Evolutionary conservation across 2,113 vertebrate genomes (phyloP).

Genomic region (Speoplatyrhinus poulsoni): DNA sequence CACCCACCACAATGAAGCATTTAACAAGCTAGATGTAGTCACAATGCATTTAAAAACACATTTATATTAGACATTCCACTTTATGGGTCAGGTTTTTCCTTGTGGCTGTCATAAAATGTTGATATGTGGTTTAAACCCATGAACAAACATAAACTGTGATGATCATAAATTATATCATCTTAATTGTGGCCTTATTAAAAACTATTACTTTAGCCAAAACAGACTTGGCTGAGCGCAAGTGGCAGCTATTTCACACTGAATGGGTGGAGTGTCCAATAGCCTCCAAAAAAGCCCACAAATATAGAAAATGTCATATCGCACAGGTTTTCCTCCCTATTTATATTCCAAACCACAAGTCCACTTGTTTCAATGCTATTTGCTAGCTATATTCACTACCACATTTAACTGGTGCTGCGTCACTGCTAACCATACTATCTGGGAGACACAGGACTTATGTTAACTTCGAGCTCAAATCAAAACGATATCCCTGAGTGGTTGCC

Average conservation of each 20-base stretch:
- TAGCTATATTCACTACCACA: constrained; percentile 44
- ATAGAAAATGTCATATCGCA: constrained; percentile 40
- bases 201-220: constrained; percentile 20
- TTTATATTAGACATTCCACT: neutral
- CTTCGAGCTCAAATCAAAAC: no score
- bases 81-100: neutral
- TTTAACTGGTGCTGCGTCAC: constrained; percentile 34
- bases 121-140: constrained; percentile 44
- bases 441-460: neutral
- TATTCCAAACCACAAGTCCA: constrained; percentile 39
- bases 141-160: constrained; percentile 34
- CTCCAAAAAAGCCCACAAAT: constrained; percentile 52
- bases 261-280: constrained; percentile 54
- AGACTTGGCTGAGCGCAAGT: constrained; percentile 33
- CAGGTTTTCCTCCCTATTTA: constrained; percentile 30
- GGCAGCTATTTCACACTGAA: constrained; percentile 41
- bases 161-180: constrained; percentile 34
- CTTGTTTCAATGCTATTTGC: constrained; percentile 46
- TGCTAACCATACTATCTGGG: neutral
- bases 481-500: neutral
- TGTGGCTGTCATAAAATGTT: constrained; percentile 12
- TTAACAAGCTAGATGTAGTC: neutral
- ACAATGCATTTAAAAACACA: neutral
- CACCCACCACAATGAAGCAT: neutral
- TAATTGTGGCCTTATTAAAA: constrained; percentile 38